Conservation (phyloP, 2,888 invertebrate genomes). For the Eulithis testata region DNA sequence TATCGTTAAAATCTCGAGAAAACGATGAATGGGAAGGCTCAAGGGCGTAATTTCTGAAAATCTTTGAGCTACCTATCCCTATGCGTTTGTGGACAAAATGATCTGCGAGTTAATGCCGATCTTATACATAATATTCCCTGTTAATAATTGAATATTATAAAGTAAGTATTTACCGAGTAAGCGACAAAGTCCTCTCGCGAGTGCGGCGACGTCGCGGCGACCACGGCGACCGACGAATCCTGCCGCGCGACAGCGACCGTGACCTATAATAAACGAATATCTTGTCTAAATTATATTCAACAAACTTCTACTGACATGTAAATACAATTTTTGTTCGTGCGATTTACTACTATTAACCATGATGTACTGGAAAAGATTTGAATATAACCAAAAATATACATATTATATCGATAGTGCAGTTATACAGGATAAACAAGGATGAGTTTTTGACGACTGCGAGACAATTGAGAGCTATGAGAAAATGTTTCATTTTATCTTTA, state of each 20-base stretch:
- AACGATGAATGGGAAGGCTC: no score
- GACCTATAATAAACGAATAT: conserved; percentile 75
- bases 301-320: not conserved
- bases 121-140: no score
- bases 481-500: not conserved
- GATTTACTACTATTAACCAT: not conserved
- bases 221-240: conserved; percentile 76
- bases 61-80: no score
- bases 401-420: no score
- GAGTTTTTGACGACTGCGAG: not conserved
- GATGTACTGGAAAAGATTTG: no score
- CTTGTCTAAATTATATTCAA: conserved; percentile 1
- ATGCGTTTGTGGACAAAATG: no score
- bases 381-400: no score
- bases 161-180: conserved; percentile 62
- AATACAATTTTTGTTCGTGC: not conserved
- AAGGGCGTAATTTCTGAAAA: no score
- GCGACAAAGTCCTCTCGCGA: conserved; percentile 70
- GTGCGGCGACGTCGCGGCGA: conserved; percentile 74
- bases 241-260: conserved; percentile 86
- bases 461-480: not conserved
- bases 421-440: not conserved
- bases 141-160: no score
- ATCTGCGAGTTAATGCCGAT: no score
- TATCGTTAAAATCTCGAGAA: no score